phyloP scores from a whole-genome alignment of 2,113 vertebrate species.

The Tringa solitaria region DNA sequence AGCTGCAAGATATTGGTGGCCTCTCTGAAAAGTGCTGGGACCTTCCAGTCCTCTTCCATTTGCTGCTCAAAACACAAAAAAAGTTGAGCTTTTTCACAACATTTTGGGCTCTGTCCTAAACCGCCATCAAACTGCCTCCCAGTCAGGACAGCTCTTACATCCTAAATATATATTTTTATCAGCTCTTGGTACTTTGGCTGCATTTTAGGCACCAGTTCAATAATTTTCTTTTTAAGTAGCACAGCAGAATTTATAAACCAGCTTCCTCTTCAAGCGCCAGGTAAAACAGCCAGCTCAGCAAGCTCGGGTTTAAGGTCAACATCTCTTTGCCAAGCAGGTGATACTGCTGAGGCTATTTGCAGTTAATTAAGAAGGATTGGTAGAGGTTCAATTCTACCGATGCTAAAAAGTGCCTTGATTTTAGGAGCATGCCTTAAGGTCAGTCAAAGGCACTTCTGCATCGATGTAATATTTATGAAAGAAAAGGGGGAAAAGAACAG shows the following conservation, averaged over 20 bases:
- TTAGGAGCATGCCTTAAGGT: not conserved
- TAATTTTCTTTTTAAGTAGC: slow-evolving; percentile 12
- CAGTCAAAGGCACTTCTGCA: not conserved
- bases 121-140: rapidly evolving
- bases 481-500: not conserved
- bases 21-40: not conserved
- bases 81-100: not conserved
- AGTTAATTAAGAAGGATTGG: not conserved
- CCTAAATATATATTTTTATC: not conserved
- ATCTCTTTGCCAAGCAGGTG: slow-evolving; percentile 39
- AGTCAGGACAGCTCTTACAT: not conserved
- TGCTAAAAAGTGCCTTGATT: not conserved
- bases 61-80: not conserved
- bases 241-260: slow-evolving; percentile 26
- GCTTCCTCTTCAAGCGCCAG: slow-evolving; percentile 4
- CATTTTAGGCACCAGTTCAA: slow-evolving; percentile 17
- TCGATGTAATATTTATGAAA: not conserved
- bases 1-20: not conserved
- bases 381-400: not conserved
- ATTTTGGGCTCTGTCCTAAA: not conserved
- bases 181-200: not conserved
- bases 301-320: slow-evolving; percentile 43
- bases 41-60: not conserved
- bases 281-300: slow-evolving; percentile 41
- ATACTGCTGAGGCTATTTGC: slow-evolving; percentile 8